Conservation (phyloP, 2,113 vertebrate genomes). For the Leiothrix lutea region DNA sequence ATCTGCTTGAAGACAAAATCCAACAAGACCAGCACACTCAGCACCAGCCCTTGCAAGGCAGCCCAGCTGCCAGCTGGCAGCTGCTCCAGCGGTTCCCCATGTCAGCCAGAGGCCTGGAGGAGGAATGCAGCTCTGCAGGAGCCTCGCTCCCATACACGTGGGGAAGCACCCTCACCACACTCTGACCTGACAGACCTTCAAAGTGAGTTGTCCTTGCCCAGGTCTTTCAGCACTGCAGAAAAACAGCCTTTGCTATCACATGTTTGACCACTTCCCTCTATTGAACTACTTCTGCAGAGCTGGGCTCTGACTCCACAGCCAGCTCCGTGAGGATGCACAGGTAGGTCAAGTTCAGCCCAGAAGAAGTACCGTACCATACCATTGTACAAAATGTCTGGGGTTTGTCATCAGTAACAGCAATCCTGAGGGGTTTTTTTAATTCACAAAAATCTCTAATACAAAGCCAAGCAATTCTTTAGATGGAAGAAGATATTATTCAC, state of each 20-base stretch:
- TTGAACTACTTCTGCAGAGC: background rate
- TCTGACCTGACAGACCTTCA: background rate
- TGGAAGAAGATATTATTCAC: background rate
- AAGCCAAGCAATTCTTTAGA: background rate
- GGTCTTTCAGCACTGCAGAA: background rate
- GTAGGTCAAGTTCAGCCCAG: background rate
- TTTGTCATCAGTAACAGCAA: background rate
- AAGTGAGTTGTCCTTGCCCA: background rate
- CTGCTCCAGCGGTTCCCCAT: background rate
- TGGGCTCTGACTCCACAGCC: background rate
- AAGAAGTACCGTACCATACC: background rate
- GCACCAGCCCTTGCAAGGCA: background rate
- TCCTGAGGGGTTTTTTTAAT: background rate
- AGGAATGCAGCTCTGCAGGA: background rate
- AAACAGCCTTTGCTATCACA: background rate
- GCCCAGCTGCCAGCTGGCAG: background rate
- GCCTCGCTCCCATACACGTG: fast-evolving
- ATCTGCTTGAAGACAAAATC: background rate
- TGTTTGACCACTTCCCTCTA: background rate
- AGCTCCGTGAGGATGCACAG: background rate
- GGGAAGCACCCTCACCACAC: background rate
- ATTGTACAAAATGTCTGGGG: background rate
- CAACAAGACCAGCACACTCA: background rate
- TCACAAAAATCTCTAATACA: background rate
- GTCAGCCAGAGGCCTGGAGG: background rate